Conservation (phyloP, 2,797 vertebrate genomes). For the Hylomyscus alleni region DNA sequence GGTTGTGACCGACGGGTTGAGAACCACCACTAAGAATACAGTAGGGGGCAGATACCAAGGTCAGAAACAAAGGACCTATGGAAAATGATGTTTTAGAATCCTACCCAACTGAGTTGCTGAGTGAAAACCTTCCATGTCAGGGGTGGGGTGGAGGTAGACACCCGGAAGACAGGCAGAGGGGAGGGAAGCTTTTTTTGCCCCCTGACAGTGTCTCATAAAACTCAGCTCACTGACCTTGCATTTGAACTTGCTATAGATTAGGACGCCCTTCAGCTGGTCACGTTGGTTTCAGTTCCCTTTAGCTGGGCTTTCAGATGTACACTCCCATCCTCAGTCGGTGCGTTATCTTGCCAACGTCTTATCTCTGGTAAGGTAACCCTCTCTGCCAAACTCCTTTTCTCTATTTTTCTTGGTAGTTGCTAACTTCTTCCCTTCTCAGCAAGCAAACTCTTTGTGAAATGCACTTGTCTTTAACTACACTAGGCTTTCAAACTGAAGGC, state of each 20-base stretch:
- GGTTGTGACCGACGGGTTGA: not conserved
- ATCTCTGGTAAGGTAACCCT: not conserved
- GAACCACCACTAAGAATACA: not conserved
- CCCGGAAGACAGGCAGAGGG: not conserved
- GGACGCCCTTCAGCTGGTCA: not conserved
- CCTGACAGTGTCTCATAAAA: not conserved
- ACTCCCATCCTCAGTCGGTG: not conserved
- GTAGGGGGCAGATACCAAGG: not conserved
- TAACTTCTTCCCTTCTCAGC: not conserved
- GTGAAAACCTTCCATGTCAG: not conserved
- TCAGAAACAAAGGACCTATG: not conserved
- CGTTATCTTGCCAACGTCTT: not conserved
- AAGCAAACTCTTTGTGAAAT: not conserved
- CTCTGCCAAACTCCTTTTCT: not conserved
- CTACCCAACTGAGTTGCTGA: not conserved
- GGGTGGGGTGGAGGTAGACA: not conserved
- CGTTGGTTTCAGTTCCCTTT: not conserved
- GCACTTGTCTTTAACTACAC: not conserved
- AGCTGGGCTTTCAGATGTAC: not conserved
- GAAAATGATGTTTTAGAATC: not conserved
- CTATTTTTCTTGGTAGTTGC: not conserved
- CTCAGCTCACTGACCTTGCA: not conserved
- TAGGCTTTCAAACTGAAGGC: not conserved
- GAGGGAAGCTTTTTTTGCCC: not conserved
- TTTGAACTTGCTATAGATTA: not conserved